Evolutionary conservation across 1,140 invertebrate genomes (phyloP).

Genomic region (Holotrichia oblita): DNA sequence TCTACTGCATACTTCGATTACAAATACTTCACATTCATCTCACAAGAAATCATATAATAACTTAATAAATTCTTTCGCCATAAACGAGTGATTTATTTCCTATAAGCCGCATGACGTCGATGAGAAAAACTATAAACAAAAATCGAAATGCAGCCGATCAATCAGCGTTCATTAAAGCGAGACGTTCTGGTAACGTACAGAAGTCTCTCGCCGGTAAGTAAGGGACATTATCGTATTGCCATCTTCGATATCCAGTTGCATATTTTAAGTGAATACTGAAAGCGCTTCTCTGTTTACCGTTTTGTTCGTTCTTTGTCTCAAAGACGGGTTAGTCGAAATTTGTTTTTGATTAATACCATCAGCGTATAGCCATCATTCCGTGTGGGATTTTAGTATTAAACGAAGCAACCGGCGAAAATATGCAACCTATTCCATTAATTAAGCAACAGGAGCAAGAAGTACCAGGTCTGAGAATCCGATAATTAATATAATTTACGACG

Average conservation of each 20-base stretch:
- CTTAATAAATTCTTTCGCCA: background rate
- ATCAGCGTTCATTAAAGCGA: conserved; percentile 26
- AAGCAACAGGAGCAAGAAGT: conserved; percentile 30
- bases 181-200: conserved; percentile 14
- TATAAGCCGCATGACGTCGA: background rate
- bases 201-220: background rate
- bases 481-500: conserved; percentile 30
- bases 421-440: conserved; percentile 26
- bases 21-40: background rate
- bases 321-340: background rate
- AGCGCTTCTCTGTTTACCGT: background rate
- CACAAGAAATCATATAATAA: background rate
- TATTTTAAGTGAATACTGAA: conserved; percentile 4
- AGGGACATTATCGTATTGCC: background rate
- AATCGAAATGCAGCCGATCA: conserved; percentile 17
- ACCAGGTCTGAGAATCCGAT: conserved; percentile 27
- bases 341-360: conserved; percentile 15
- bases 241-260: conserved; percentile 18
- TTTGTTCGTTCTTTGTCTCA: background rate
- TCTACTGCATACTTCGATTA: too few species aligned
- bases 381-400: background rate
- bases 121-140: conserved; percentile 9
- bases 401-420: background rate
- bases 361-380: background rate
- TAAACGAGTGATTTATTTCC: background rate